Evolutionary conservation across 1,140 invertebrate genomes (phyloP).

Genomic region (Acyrthosiphon pisum): DNA sequence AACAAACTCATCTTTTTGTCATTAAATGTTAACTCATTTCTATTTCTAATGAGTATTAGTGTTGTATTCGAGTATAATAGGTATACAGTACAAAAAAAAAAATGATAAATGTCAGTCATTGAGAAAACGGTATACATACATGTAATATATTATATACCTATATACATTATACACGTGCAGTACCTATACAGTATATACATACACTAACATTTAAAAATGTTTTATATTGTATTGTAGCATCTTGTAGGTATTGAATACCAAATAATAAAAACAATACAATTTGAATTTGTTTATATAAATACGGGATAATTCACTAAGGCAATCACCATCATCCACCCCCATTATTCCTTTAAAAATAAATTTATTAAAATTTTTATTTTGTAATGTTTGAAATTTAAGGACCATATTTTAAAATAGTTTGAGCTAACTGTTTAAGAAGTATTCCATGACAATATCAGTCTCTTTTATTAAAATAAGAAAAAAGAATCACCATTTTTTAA

Average conservation of each 20-base stretch:
- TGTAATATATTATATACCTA: no score
- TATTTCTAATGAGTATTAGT: background rate
- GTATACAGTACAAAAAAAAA: background rate
- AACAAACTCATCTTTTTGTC: background rate
- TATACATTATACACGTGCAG: background rate
- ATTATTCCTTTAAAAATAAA: background rate
- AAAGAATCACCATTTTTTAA: no score
- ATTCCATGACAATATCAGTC: no score
- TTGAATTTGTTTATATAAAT: background rate
- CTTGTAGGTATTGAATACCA: background rate
- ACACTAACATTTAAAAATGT: background rate
- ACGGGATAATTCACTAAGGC: background rate
- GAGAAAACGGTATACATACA: background rate
- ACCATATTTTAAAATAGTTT: background rate
- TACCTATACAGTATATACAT: background rate
- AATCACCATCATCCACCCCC: background rate
- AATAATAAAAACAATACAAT: background rate
- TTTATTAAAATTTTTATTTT: no score
- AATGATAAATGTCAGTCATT: background rate
- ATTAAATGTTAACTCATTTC: background rate
- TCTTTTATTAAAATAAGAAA: no score
- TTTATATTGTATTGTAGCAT: background rate
- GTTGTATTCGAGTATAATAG: background rate
- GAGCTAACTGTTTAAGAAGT: no score
- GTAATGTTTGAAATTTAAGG: no score